Base-by-base conservation (phyloP, 2,888 invertebrate genomes). In the Athalia circularis region DNA sequence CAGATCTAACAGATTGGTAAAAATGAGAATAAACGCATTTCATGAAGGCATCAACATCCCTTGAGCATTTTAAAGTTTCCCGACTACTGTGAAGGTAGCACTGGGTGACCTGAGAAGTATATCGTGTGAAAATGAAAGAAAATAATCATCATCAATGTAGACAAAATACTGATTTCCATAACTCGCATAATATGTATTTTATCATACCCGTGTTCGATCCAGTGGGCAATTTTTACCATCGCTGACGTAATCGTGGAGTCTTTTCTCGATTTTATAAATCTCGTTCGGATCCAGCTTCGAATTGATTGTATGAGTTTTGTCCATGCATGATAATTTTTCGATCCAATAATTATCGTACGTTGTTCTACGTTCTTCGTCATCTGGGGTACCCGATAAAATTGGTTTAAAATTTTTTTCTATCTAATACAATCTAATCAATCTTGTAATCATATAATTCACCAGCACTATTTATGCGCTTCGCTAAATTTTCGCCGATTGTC, bases 331-430 rank as follows among this genome's bases (percentile, higher is more conserved):
- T 6, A 87, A 80, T 80, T 85, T 87, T 29, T 86, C 84, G 5
- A 82, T 81, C 87, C 86, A 86, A 64, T 85, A 82, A n/a, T 83
- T 83, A 67, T 88, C 88, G 72, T 86, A 83, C 52, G 79, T 74
- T 4, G 80, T 9, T 8, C 85, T 82, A 9, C 85, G 83, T 43
- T 84, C 82, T 43, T 84, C 83, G 57, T 81, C 81, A 7, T 84
- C 78, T 57, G 48, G 6, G 7, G 68, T 3, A 61, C n/a, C 15
- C 11, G 3, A n/a, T 29, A 13, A 9, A 4, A 45, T 59, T 7
- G 9, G 57, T 5, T 45, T 50, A 48, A 6, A 6, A 45, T 57
- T 7, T 65, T 3, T 7, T 15, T 68, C 0, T 1, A 15, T 9
- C 2, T 29, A 29, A 52, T 54, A n/a, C 54, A 43, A 43, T 29